phyloP scores from a whole-genome alignment of 2,888 invertebrate species.

The Carpatolechia fugitivella region DNA sequence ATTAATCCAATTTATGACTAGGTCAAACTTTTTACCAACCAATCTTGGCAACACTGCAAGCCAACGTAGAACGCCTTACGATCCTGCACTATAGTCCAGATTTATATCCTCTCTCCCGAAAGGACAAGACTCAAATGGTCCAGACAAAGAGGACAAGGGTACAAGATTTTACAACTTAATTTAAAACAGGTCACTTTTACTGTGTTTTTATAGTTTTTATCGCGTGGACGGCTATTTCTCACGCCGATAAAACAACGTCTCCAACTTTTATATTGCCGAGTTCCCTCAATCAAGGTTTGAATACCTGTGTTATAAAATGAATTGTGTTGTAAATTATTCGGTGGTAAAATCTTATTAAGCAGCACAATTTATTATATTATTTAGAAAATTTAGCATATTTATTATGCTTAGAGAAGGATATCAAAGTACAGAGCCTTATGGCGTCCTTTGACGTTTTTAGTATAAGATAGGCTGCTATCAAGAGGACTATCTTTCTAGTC shows the following conservation, averaged over 20 bases:
- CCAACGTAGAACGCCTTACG: slow-evolving; percentile 41
- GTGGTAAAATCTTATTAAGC: slow-evolving; percentile 15
- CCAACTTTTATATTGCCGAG: slow-evolving; percentile 10
- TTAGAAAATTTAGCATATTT: too few relatives aligned
- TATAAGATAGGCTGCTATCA: too few relatives aligned
- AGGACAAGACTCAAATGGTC: slow-evolving; percentile 33
- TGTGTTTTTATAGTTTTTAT: slow-evolving; percentile 31
- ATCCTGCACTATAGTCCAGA: slow-evolving; percentile 52
- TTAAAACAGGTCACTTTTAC: slow-evolving; percentile 54
- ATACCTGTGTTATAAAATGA: slow-evolving; percentile 10
- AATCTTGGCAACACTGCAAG: slow-evolving; percentile 34
- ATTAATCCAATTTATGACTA: background rate
- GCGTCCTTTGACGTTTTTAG: too few relatives aligned
- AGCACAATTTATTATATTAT: slow-evolving; percentile 22
- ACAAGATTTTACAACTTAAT: slow-evolving; percentile 69
- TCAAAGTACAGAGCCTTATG: too few relatives aligned
- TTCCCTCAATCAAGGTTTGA: slow-evolving; percentile 8
- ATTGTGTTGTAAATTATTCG: slow-evolving; percentile 12
- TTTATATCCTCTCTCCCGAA: slow-evolving; percentile 64
- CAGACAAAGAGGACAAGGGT: slow-evolving; percentile 31
- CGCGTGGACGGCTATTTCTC: slow-evolving; percentile 29
- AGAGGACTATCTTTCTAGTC: too few relatives aligned
- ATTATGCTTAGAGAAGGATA: too few relatives aligned
- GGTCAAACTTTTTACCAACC: background rate
- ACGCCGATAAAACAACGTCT: slow-evolving; percentile 24